A percentile compares a stretch with the other conserved stretches of the same genome.
These are phyloP conservation scores for Myotis vivesi DNA, from an alignment of 2,797 vertebrate species.

Conservation along the genomic window DNA sequence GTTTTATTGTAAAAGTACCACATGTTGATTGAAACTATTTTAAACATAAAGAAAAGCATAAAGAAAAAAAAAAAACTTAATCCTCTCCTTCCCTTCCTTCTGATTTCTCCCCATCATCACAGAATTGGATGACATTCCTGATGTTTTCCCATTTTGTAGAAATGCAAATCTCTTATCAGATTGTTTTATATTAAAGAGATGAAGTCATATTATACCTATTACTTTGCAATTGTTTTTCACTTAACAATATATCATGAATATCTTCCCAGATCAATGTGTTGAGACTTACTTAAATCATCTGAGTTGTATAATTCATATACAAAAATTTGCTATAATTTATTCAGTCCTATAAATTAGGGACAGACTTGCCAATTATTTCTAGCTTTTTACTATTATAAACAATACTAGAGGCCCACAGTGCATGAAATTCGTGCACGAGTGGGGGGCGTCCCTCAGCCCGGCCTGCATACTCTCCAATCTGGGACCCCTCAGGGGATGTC, in stretches of 20 bases:
- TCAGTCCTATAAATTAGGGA: background rate
- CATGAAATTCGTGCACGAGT: too few relatives aligned
- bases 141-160: background rate
- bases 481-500: too few relatives aligned
- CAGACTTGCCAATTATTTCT: background rate
- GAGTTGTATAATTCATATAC: background rate
- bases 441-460: too few relatives aligned
- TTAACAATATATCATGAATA: background rate
- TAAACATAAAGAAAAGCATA: background rate
- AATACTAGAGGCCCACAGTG: background rate
- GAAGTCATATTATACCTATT: background rate
- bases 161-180: background rate
- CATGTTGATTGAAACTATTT: background rate
- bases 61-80: background rate
- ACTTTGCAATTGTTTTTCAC: slow-evolving; percentile 1
- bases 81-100: background rate
- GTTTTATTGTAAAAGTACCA: background rate
- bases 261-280: background rate
- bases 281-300: background rate
- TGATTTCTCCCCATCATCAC: background rate
- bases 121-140: background rate
- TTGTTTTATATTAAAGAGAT: background rate
- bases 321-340: background rate
- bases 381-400: background rate
- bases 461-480: too few relatives aligned